Percentiles rank a stretch among this genome's conserved stretches.
These are phyloP conservation scores for Tetranychus piercei DNA, from an alignment of 2,888 invertebrate genomes.

Conservation along the genomic window DNA sequence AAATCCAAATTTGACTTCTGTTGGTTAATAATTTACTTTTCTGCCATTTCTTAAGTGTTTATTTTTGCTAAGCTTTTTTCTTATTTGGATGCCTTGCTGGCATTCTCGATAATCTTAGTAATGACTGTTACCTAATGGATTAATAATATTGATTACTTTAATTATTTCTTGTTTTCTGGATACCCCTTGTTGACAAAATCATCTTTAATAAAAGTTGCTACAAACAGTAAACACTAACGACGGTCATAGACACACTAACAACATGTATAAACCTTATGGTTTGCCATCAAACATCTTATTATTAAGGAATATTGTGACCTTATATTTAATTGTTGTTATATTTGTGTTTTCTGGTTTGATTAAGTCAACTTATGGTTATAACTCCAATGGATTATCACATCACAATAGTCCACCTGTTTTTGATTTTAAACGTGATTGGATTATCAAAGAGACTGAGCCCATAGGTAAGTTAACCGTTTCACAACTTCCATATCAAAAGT, in stretches of 20 bases:
- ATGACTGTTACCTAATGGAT: background rate
- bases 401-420: constrained; percentile 40
- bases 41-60: background rate
- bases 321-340: background rate
- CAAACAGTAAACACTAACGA: too few species aligned
- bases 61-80: background rate
- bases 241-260: too few species aligned
- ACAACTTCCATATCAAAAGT: background rate
- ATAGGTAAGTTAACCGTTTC: constrained; percentile 43
- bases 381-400: constrained; percentile 3
- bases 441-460: constrained; percentile 48
- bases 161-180: too few species aligned
- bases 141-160: background rate
- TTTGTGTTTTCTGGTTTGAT: background rate
- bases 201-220: too few species aligned
- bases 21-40: background rate
- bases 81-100: background rate
- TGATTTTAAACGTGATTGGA: constrained; percentile 54
- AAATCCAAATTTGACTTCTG: background rate
- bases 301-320: background rate
- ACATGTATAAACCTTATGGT: too few species aligned
- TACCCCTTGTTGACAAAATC: too few species aligned
- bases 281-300: too few species aligned
- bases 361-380: background rate
- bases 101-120: background rate